A percentile compares a stretch with the other conserved stretches of the same genome.
These are phyloP conservation scores for Diloba caeruleocephala DNA, from an alignment of 2,888 invertebrate species.

Conservation along the genomic window DNA sequence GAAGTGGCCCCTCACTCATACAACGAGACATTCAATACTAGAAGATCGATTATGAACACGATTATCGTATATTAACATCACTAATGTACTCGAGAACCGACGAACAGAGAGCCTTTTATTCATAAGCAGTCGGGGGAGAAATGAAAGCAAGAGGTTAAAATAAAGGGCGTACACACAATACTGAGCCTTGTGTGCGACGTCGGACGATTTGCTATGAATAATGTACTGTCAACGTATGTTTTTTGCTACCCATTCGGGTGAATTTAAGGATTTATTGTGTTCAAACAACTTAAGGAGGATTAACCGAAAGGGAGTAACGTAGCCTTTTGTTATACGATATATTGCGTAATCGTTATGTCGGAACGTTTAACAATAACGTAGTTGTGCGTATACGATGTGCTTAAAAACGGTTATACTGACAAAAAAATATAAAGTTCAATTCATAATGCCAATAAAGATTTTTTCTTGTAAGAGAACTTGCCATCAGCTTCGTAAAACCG, in stretches of 20 bases:
- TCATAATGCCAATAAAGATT: slow-evolving; percentile 11
- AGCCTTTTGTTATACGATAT: slow-evolving; percentile 32
- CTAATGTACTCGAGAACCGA: slow-evolving; percentile 76
- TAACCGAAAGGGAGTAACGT: slow-evolving; percentile 32
- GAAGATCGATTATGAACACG: slow-evolving; percentile 77
- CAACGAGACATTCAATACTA: slow-evolving; percentile 65
- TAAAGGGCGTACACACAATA: slow-evolving; percentile 62
- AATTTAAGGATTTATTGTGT: slow-evolving; percentile 47
- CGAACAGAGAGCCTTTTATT: slow-evolving; percentile 74
- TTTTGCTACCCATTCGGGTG: slow-evolving; percentile 42
- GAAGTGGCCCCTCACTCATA: slow-evolving; percentile 53
- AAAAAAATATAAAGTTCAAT: slow-evolving; percentile 19
- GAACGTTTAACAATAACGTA: slow-evolving; percentile 33
- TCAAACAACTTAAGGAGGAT: slow-evolving; percentile 48
- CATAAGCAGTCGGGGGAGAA: slow-evolving; percentile 66
- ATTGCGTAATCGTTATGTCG: slow-evolving; percentile 36
- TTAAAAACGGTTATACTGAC: slow-evolving; percentile 8
- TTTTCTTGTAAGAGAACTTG: slow-evolving; percentile 11
- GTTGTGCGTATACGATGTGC: slow-evolving; percentile 34
- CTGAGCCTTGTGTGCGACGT: slow-evolving; percentile 27
- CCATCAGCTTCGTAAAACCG: slow-evolving; percentile 3
- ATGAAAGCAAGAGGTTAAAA: slow-evolving; percentile 70
- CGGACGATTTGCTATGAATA: slow-evolving; percentile 47
- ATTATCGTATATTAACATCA: slow-evolving; percentile 82
- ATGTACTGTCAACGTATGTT: slow-evolving; percentile 52